These are phyloP conservation scores for Fistularia tabacaria DNA, from an alignment of 2,797 vertebrate genomes.

Conservation along the genomic window DNA sequence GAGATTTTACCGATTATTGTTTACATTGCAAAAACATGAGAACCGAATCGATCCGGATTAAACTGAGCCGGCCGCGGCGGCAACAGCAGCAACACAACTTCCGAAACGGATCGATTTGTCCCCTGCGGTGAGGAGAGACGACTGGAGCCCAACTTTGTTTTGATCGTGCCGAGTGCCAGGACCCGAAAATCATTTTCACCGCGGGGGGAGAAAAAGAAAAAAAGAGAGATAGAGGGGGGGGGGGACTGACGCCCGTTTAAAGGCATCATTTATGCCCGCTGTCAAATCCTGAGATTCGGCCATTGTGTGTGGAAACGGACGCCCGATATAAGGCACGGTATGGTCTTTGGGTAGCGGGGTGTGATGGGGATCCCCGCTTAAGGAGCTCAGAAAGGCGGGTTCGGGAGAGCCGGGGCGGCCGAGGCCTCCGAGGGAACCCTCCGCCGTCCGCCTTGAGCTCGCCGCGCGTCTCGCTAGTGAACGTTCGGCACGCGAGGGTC, in stretches of 20 bases:
- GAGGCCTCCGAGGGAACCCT: constrained; percentile 70
- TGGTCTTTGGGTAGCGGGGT: constrained; percentile 60
- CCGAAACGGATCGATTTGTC: constrained; percentile 45
- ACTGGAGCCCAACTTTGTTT: constrained; percentile 67
- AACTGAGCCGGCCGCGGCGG: constrained; percentile 44
- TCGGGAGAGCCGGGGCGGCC: constrained; percentile 63
- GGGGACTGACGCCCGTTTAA: constrained; percentile 46
- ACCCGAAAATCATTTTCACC: constrained; percentile 61
- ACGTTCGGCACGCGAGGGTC: constrained; percentile 58
- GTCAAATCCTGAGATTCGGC: constrained; percentile 55
- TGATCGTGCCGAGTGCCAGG: constrained; percentile 54
- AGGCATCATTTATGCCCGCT: constrained; percentile 55
- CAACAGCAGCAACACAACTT: constrained; percentile 42
- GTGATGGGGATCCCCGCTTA: constrained; percentile 67
- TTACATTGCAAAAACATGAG: constrained; percentile 84
- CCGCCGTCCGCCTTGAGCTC: constrained; percentile 49
- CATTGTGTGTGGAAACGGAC: constrained; percentile 58
- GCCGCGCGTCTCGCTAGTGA: constrained; percentile 22
- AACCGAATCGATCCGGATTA: constrained; percentile 89
- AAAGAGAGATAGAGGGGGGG: constrained; percentile 43
- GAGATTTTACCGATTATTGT: constrained; percentile 91
- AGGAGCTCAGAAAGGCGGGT: constrained; percentile 62
- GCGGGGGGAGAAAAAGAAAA: constrained; percentile 19
- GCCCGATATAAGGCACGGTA: constrained; percentile 40
- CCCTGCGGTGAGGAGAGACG: constrained; percentile 42